Evolutionary conservation across 30 jellyfish, hydroid and myxozoan genomes (phyloP).

Genomic region (Chrysaora quinquecirrha): DNA sequence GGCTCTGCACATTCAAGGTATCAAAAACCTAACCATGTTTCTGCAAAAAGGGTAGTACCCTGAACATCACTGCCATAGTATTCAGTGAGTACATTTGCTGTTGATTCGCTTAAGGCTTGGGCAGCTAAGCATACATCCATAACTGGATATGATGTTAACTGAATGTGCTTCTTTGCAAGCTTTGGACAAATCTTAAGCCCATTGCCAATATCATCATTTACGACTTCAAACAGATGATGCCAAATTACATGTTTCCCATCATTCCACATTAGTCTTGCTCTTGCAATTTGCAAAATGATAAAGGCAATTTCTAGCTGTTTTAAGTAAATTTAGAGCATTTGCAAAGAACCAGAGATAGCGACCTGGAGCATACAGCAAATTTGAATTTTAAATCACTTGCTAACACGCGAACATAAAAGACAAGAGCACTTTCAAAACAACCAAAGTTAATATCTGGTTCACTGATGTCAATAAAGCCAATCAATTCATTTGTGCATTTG

Average conservation of each 20-base stretch:
- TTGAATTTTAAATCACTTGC: slow-evolving; percentile 33
- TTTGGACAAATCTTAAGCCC: slow-evolving; percentile 17
- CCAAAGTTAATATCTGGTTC: slow-evolving; percentile 39
- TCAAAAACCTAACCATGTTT: slow-evolving; percentile 50
- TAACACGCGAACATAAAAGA: slow-evolving; percentile 50
- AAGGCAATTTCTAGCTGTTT: too few relatives aligned
- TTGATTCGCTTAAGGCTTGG: slow-evolving; percentile 36
- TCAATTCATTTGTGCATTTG: too few relatives aligned
- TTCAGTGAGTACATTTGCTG: slow-evolving; percentile 18
- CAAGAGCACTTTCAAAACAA: too few relatives aligned
- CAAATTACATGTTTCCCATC: slow-evolving; percentile 9
- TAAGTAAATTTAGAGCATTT: slow-evolving; percentile 59
- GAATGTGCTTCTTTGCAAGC: slow-evolving; percentile 10
- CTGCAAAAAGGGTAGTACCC: slow-evolving; percentile 45
- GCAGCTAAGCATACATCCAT: slow-evolving; percentile 28
- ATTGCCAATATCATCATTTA: slow-evolving; percentile 17
- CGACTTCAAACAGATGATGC: slow-evolving; percentile 14
- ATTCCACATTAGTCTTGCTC: too few relatives aligned
- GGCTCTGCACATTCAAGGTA: slow-evolving; percentile 53
- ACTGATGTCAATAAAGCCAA: slow-evolving; percentile 63
- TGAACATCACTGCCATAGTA: too few relatives aligned
- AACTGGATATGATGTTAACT: slow-evolving; percentile 6
- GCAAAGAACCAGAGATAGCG: slow-evolving; percentile 51
- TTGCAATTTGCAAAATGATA: slow-evolving; percentile 39
- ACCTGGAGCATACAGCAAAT: slow-evolving; percentile 38